phyloP scores from a whole-genome alignment of 2,888 invertebrate species.

The Tipula lateralis region DNA sequence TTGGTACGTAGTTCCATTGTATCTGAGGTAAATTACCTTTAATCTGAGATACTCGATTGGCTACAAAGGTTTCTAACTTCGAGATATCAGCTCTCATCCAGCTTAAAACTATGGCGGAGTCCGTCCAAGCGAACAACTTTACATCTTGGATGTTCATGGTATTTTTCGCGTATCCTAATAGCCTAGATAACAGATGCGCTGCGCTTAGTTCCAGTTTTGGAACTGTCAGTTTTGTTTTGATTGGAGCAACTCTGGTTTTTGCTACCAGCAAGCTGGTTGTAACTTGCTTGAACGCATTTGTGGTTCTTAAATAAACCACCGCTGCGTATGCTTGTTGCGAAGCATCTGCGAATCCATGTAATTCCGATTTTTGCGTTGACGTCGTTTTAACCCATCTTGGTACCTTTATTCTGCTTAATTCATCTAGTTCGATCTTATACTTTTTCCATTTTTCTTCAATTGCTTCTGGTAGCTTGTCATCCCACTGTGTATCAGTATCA shows the following conservation, averaged over 20 bases:
- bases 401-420: not conserved
- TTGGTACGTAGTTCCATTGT: too few species aligned
- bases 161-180: not conserved
- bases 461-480: not conserved
- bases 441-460: not conserved
- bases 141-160: not conserved
- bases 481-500: not conserved
- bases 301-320: too few species aligned
- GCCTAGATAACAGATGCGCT: not conserved
- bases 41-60: too few species aligned
- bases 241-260: not conserved
- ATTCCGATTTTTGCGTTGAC: not conserved
- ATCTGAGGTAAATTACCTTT: too few species aligned
- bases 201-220: too few species aligned
- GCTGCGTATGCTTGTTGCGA: not conserved
- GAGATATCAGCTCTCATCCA: too few species aligned
- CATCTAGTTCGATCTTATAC: not conserved
- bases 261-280: too few species aligned
- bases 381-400: not conserved
- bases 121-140: too few species aligned
- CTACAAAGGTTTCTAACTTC: too few species aligned
- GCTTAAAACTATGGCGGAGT: too few species aligned
- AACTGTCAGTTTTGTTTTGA: too few species aligned
- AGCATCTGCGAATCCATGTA: not conserved
- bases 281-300: too few species aligned